Evolutionary conservation across 2,888 invertebrate genomes (phyloP).

Genomic region (Drosophila anomalata): DNA sequence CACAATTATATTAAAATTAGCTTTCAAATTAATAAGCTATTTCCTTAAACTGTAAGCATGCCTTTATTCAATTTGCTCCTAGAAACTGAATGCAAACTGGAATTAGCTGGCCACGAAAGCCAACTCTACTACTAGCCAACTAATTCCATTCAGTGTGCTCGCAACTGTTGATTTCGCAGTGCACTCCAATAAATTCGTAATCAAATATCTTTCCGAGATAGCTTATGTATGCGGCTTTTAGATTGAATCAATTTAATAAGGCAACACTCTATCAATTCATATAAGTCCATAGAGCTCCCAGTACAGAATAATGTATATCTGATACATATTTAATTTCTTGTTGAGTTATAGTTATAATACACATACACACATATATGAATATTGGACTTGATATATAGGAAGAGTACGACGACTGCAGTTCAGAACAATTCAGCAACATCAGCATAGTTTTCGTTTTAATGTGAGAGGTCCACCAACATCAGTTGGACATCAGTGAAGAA

Average conservation of each 20-base stretch:
- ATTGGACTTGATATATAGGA: slow-evolving; percentile 48
- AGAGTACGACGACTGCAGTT: slow-evolving; percentile 77
- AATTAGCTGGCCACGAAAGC: slow-evolving; percentile 54
- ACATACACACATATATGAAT: slow-evolving; percentile 74
- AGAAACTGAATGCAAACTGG: slow-evolving; percentile 45
- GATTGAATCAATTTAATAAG: not conserved
- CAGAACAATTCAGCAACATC: slow-evolving; percentile 78
- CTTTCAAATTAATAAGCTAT: not conserved
- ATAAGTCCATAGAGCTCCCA: not conserved
- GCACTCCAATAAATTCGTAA: slow-evolving; percentile 66
- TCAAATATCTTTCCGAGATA: slow-evolving; percentile 22
- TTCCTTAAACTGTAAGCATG: slow-evolving; percentile 5
- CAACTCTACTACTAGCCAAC: slow-evolving; percentile 29
- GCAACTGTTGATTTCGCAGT: slow-evolving; percentile 38
- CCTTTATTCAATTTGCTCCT: slow-evolving; percentile 28
- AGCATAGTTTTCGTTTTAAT: slow-evolving; percentile 45
- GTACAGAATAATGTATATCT: slow-evolving; percentile 2
- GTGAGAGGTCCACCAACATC: slow-evolving; percentile 10
- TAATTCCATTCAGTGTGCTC: slow-evolving; percentile 19
- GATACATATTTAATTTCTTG: slow-evolving; percentile 31
- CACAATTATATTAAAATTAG: not conserved
- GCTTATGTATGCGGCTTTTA: not conserved
- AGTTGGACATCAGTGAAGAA: slow-evolving; percentile 35
- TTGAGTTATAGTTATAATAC: slow-evolving; percentile 54
- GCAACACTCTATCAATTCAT: not conserved